Conservation (phyloP, 2,797 vertebrate species). For the Enteromius radiatus region DNA sequence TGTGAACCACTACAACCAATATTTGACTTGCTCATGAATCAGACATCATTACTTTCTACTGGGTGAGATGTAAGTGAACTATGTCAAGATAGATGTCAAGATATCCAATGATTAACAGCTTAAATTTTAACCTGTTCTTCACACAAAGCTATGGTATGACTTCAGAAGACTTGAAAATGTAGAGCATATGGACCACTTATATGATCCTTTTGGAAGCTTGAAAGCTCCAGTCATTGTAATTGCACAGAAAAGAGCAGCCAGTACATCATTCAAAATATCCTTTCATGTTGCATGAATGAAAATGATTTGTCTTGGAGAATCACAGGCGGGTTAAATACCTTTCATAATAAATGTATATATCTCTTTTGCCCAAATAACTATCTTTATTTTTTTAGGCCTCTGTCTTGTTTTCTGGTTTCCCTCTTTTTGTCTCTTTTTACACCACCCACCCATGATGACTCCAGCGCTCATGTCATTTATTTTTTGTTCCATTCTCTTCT, state of each 20-base stretch:
- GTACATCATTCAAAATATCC: not conserved
- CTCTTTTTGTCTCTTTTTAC: not conserved
- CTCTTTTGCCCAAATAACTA: not conserved
- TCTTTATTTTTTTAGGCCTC: not conserved
- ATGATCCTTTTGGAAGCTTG: conserved; percentile 2
- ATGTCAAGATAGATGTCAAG: conserved; percentile 23
- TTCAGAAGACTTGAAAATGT: not conserved
- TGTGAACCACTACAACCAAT: not conserved
- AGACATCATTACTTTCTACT: not conserved
- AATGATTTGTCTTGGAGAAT: not conserved
- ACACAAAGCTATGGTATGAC: conserved; percentile 13
- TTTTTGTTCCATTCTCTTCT: not conserved
- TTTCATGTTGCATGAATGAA: conserved; percentile 7
- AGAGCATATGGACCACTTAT: not conserved
- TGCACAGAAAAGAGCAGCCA: not conserved
- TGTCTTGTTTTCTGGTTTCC: not conserved
- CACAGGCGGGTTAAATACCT: not conserved
- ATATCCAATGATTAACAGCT: conserved; percentile 1
- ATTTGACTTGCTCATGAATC: not conserved
- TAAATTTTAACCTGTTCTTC: conserved; percentile 1
- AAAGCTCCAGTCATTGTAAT: not conserved
- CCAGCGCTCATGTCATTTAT: not conserved
- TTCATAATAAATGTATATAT: not conserved
- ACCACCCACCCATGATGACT: not conserved
- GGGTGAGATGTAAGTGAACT: not conserved